Base-by-base conservation (phyloP, 1,140 invertebrate genomes). In the Sipha flava region DNA sequence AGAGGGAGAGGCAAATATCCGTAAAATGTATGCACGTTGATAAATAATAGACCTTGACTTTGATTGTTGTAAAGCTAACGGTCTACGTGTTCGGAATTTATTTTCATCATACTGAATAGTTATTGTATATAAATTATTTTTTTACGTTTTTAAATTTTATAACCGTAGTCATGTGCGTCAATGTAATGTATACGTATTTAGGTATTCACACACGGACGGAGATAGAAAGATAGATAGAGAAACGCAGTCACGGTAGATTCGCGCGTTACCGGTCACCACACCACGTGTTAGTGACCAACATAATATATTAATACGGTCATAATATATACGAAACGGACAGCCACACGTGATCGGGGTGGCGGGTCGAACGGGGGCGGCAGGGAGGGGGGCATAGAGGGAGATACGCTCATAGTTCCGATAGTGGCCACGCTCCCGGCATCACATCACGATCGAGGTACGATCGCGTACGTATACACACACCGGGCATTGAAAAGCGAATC, bases 381-480 rank as follows among this genome's bases (percentile, higher is more conserved):
- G 23, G 73, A 3, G 34, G 34, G 21, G 21, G 47, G 40, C 16
- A 49, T 31, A 18, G 26, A 31, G 47, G 49, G 52, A 57, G 52
- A 59, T 59, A 59, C 73, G 73, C 21, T 77, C 52, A 34, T 77
- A 77, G 73, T 77, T 77, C 73, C 52, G 52, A 57, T 18, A 18
- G 73, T 26, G 37, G 73, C 52, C 73, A 59, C 73, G 10, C 73
- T 43, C 66, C 9, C 54, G 21, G 49, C 14, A 23, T 59, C 34
- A 29, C 34, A 26, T 29, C 64, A 21, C 4, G 34, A 34, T 10
- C 34, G 14, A 21, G n/a, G 21, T 10, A 3, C 49, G 49, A 52
- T 23, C 49, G 49, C 49, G 49, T n/a, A n/a, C 49, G 49, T 6
- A 10, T 23, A 34, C 29, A 10, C 34, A n/a, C 40, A 18, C 23